Conservation (phyloP, 2,113 vertebrate genomes). For the Terrapene triunguis region DNA sequence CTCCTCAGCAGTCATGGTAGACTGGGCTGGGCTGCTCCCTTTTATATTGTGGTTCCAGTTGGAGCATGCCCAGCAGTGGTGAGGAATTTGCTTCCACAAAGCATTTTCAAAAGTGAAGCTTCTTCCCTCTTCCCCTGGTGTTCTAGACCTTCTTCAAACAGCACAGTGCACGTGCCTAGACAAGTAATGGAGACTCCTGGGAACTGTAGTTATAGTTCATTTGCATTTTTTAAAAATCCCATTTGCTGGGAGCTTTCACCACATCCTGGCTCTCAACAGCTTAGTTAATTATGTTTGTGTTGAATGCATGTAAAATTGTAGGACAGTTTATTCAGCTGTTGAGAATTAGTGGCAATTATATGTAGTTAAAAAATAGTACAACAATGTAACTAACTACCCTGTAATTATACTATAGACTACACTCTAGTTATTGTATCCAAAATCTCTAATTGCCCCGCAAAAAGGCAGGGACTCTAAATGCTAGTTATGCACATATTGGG, state of each 20-base stretch:
- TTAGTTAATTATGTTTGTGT: conserved; percentile 29
- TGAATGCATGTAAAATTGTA: not conserved
- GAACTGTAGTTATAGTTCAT: not conserved
- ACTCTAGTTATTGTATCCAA: not conserved
- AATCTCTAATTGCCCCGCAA: not conserved
- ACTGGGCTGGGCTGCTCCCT: too few species aligned
- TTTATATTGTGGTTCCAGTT: too few species aligned
- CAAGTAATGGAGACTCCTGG: not conserved
- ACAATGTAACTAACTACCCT: fast-evolving
- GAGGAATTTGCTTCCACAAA: not conserved
- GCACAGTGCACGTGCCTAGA: not conserved
- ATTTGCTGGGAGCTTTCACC: not conserved
- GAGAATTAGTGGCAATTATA: not conserved
- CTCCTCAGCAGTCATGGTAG: too few species aligned
- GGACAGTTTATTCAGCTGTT: conserved; percentile 9
- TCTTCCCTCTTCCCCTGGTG: not conserved
- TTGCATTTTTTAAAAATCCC: not conserved
- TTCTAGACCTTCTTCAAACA: not conserved
- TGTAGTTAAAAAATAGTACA: not conserved
- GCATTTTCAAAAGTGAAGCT: not conserved
- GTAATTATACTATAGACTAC: not conserved
- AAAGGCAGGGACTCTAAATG: not conserved
- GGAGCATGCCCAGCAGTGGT: too few species aligned
- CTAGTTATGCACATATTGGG: not conserved
- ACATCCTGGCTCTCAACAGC: not conserved